phyloP scores from a whole-genome alignment of 2,888 invertebrate species.

The Yponomeuta evonymella region DNA sequence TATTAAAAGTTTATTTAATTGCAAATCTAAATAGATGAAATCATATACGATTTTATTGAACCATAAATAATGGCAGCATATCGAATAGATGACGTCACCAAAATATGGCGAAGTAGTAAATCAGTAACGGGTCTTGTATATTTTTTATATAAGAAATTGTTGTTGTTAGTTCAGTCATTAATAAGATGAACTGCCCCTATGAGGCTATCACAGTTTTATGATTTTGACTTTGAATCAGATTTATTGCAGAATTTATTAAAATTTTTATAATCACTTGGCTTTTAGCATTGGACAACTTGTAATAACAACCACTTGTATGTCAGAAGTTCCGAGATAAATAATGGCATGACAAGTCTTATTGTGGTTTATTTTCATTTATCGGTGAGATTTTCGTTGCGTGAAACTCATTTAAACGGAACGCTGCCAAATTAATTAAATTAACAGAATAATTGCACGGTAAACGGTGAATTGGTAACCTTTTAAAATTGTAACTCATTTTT shows the following conservation, averaged over 20 bases:
- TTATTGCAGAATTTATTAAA: neutral
- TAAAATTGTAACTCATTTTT: neutral
- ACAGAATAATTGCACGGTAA: constrained; percentile 5
- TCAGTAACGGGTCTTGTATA: neutral
- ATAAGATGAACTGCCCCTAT: neutral
- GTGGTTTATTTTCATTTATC: neutral
- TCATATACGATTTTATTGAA: neutral
- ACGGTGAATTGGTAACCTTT: neutral
- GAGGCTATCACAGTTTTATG: neutral
- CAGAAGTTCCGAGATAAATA: neutral
- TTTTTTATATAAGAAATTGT: neutral
- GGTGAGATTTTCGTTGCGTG: neutral
- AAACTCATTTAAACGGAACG: neutral
- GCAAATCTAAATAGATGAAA: neutral
- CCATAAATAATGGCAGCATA: neutral
- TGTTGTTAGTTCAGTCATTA: neutral
- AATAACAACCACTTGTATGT: too few relatives aligned
- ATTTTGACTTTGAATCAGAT: neutral
- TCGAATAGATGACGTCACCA: neutral
- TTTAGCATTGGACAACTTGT: too few relatives aligned
- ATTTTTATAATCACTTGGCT: neutral
- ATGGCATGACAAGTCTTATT: neutral
- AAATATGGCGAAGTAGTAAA: neutral
- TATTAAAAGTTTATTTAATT: neutral
- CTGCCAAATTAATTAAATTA: constrained; percentile 4